These are phyloP conservation scores for Buceros bicornis DNA, from an alignment of 2,797 vertebrate species.

Conservation along the genomic window DNA sequence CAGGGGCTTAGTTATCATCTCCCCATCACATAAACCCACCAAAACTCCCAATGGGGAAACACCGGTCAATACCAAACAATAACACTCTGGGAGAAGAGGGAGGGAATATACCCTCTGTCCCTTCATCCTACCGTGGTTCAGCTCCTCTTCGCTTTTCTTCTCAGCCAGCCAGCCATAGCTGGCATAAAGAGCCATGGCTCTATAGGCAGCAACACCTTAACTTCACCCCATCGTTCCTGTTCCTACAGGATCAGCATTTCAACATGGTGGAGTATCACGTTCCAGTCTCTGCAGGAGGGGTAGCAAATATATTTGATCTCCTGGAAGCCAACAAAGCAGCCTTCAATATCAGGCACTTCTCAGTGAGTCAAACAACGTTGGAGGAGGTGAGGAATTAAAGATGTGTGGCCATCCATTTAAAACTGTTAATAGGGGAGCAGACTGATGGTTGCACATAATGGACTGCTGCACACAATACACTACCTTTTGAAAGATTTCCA, in stretches of 20 bases:
- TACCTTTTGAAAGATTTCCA: conserved; percentile 45
- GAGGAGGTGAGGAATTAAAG: conserved; percentile 90
- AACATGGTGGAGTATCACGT: conserved; percentile 93
- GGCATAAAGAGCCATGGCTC: background rate
- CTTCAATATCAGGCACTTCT: conserved; percentile 95
- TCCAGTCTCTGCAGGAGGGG: conserved; percentile 91
- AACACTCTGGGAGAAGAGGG: background rate
- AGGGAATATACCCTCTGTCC: background rate
- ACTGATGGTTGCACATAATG: conserved; percentile 5
- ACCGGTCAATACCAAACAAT: background rate
- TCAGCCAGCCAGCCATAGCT: background rate
- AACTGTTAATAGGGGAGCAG: conserved; percentile 26
- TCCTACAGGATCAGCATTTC: conserved; percentile 89
- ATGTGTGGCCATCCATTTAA: conserved; percentile 39
- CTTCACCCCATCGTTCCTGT: background rate
- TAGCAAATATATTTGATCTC: conserved; percentile 94
- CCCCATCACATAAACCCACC: background rate
- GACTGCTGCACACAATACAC: conserved; percentile 35
- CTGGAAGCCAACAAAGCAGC: conserved; percentile 90
- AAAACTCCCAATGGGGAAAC: background rate
- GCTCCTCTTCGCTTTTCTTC: background rate
- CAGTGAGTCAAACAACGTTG: conserved; percentile 95
- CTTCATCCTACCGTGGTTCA: background rate
- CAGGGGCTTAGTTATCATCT: background rate
- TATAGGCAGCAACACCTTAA: background rate